Conservation (phyloP, 2,888 invertebrate genomes). For the Panzeria rudis region DNA sequence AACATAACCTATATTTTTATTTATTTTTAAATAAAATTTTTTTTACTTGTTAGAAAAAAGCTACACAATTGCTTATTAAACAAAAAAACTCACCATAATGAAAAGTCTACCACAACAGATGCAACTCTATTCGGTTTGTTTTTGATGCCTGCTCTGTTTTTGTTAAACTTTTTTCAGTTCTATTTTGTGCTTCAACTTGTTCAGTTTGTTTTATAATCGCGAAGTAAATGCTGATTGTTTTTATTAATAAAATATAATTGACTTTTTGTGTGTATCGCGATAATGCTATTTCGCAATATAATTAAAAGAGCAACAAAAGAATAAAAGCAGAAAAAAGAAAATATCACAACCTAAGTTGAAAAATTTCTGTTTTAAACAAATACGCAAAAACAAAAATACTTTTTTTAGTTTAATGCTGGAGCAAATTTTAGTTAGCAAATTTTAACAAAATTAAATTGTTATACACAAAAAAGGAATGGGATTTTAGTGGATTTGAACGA, state of each 20-base stretch:
- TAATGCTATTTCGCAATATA: conserved; percentile 66
- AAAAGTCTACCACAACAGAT: background rate
- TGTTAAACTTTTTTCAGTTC: conserved; percentile 57
- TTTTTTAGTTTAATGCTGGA: conserved; percentile 13
- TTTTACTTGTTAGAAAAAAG: too few relatives aligned
- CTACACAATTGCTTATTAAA: background rate
- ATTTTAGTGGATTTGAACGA: background rate
- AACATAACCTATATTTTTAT: too few relatives aligned
- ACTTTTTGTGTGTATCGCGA: conserved; percentile 50
- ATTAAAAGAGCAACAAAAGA: conserved; percentile 48
- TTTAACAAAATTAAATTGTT: background rate
- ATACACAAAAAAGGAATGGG: background rate
- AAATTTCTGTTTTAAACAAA: conserved; percentile 47
- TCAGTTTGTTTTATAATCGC: conserved; percentile 50
- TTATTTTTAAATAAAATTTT: too few relatives aligned
- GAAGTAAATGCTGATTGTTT: conserved; percentile 38
- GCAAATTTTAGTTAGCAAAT: conserved; percentile 2
- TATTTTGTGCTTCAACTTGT: conserved; percentile 67
- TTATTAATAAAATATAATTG: conserved; percentile 60
- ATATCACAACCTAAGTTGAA: conserved; percentile 32
- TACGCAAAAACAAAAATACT: conserved; percentile 59
- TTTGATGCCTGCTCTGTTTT: background rate
- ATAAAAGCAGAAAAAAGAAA: conserved; percentile 35
- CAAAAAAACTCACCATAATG: background rate
- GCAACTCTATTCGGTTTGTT: conserved; percentile 1